Evolutionary conservation across 2,797 vertebrate genomes (phyloP).

Genomic region (Crenichthys baileyi): DNA sequence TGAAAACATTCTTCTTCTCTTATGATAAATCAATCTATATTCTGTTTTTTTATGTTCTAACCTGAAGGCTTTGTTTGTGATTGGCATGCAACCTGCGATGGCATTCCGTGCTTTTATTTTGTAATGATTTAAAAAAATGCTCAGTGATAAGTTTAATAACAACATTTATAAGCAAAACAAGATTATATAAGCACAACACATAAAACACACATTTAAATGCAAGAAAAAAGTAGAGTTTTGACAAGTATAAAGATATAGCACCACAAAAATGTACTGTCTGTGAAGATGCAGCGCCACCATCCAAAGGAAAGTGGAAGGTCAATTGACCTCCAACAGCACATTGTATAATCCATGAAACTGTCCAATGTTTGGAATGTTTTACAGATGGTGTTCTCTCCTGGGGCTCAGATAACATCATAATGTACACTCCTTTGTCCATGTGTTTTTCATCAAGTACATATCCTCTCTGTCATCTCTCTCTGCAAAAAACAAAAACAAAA

Average conservation of each 20-base stretch:
- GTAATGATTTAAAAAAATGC: neutral
- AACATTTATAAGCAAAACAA: slow-evolving; percentile 5
- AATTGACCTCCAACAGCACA: slow-evolving; percentile 18
- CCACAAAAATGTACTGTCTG: slow-evolving; percentile 18
- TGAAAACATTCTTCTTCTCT: neutral
- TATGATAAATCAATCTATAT: neutral
- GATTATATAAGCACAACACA: slow-evolving; percentile 16
- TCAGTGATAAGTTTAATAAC: neutral
- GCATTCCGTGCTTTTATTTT: neutral
- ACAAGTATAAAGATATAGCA: slow-evolving; percentile 37
- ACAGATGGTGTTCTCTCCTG: slow-evolving; percentile 47
- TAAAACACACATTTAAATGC: slow-evolving; percentile 26
- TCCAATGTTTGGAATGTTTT: slow-evolving; percentile 54
- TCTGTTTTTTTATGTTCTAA: neutral
- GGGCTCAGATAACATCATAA: slow-evolving; percentile 62
- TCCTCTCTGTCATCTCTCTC: slow-evolving; percentile 97
- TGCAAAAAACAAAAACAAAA: slow-evolving; percentile 72
- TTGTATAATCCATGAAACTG: slow-evolving; percentile 25
- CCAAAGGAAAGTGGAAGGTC: slow-evolving; percentile 16
- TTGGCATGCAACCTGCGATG: neutral
- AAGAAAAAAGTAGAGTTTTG: slow-evolving; percentile 7
- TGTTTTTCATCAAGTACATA: slow-evolving; percentile 90
- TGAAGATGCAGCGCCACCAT: slow-evolving; percentile 23
- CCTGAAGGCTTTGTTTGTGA: neutral
- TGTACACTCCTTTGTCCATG: slow-evolving; percentile 62